A percentile compares a stretch with the other conserved stretches of the same genome.
Evolutionary conservation across 2,797 vertebrate species (phyloP).

Genomic region (Tinamus major): DNA sequence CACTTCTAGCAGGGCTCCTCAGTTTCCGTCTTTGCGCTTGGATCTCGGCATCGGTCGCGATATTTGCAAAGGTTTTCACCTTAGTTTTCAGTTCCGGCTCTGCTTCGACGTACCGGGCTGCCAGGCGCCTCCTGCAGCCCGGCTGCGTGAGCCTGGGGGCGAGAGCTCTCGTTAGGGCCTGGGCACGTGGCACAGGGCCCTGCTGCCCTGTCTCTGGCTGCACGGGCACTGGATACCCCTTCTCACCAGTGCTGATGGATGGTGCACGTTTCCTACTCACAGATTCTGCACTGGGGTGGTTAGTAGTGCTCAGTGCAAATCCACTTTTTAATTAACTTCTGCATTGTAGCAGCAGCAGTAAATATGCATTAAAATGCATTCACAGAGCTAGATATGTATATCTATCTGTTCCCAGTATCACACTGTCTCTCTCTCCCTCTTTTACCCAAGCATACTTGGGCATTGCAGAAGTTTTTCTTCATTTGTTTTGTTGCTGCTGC

Average conservation of each 20-base stretch:
- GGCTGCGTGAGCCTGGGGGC: not conserved
- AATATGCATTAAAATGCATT: not conserved
- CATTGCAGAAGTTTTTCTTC: not conserved
- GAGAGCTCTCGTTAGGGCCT: not conserved
- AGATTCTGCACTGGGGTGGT: not conserved
- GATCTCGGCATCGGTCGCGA: not conserved
- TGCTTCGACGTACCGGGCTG: not conserved
- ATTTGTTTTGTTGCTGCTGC: too few relatives aligned
- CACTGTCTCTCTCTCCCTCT: not conserved
- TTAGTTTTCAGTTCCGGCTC: not conserved
- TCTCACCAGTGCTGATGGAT: not conserved
- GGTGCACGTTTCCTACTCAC: not conserved
- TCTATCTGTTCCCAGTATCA: not conserved
- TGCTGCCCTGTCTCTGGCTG: not conserved
- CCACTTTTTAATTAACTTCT: not conserved
- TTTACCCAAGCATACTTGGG: not conserved
- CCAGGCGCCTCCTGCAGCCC: not conserved
- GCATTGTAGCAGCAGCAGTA: not conserved
- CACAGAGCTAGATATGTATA: not conserved
- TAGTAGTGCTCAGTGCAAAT: not conserved
- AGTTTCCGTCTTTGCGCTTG: not conserved
- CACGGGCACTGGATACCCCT: not conserved
- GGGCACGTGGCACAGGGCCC: not conserved
- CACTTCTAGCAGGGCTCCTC: not conserved
- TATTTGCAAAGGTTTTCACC: not conserved